Evolutionary conservation across 2,888 invertebrate species (phyloP), one percentile per base, ranked within the genome.

Genomic region (Crocallis elinguaria): DNA sequence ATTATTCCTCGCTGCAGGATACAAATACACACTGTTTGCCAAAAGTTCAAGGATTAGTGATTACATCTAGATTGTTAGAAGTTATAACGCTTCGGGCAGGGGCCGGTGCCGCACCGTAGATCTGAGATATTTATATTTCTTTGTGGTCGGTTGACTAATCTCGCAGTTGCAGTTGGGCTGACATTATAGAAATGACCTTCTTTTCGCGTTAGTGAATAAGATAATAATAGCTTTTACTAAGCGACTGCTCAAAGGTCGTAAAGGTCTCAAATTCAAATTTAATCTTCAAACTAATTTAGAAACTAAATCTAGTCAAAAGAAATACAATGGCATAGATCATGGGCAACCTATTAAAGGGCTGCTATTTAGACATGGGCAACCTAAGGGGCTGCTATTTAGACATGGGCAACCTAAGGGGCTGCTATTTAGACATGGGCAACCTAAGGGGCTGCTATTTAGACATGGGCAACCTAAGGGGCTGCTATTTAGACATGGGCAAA

Each of bases 41-140:
- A 53, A 54, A 59, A 60, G 60, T 58, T 62, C 62, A 60, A 60
- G 60, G 62, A 25, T 43, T 6, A 19, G 14, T 14, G 54, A 58
- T 56, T 39, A 45, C 12, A 36, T 54, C 33, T 45, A 56, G 51
- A 42, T 48, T 48, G 43, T 50, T 44, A 32, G 33, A 36, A 33
- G 35, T 33, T n/a, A 13, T 41, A 29, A 33, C n/a, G 27, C 19
- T 19, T 19, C 16, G 25, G 39, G 39, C 17, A 27, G 14, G 11
- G 21, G 6, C 17, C 19, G 5, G 14, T 7, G 37, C 37, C 25
- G 14, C 43, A 49, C 42, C 49, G 5, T 5, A 32, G 49, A 50
- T 50, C 19, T 30, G 9, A 25, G 43, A 43, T 32, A 23, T 17
- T 37, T 25, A 23, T 25, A 33, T 41, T 46, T 36, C 39, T 52